Evolutionary conservation across 2,797 vertebrate genomes (phyloP).

Genomic region (Premnoplex brunnescens): DNA sequence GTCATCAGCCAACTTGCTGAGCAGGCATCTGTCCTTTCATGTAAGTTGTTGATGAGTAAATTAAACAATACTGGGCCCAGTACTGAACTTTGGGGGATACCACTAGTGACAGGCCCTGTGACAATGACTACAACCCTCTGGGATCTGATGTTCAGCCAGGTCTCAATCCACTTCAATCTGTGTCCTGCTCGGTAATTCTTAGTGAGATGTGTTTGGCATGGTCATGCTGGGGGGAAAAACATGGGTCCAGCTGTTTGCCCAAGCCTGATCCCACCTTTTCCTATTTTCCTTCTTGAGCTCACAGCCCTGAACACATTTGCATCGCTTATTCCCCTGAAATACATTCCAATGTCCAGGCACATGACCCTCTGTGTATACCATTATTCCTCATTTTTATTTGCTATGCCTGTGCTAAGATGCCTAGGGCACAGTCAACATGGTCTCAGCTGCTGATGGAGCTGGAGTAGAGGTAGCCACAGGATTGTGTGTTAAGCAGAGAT

Average conservation of each 20-base stretch:
- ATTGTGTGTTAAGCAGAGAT: background rate
- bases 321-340: background rate
- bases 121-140: background rate
- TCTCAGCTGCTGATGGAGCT: background rate
- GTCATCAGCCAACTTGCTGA: background rate
- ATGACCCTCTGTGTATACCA: background rate
- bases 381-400: background rate
- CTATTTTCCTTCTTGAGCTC: background rate
- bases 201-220: background rate
- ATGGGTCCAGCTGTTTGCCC: background rate
- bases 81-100: background rate
- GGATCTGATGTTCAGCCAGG: background rate
- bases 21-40: background rate
- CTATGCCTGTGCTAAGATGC: background rate
- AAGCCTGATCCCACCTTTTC: background rate
- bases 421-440: background rate
- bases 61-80: background rate
- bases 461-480: background rate
- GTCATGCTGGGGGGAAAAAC: background rate
- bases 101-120: background rate
- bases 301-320: rapidly evolving
- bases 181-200: background rate
- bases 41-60: background rate
- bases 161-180: background rate
- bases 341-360: background rate